Evolutionary conservation across 2,888 invertebrate species (phyloP), one percentile per base, ranked within the genome.

Genomic region (Drepana falcataria): DNA sequence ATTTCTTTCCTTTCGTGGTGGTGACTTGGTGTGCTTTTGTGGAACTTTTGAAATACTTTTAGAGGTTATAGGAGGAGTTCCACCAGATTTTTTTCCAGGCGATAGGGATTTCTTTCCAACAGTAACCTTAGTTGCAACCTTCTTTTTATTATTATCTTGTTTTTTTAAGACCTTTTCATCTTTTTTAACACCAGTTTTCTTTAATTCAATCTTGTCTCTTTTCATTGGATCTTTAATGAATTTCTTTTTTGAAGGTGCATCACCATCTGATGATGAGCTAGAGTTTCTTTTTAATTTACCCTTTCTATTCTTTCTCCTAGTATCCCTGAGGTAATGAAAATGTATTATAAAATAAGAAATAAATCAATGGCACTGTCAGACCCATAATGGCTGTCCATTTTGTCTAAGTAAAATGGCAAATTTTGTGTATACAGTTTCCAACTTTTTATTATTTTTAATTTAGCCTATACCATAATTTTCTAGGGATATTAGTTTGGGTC

Each of bases 201-300:
- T 93, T 48, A 77, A 69, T 57, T 82, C 85, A 76, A 70, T 81
- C 77, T 88, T 90, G 59, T 87, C 90, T 63, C 83, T 77, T 77
- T 91, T 91, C 33, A 77, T 54, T 44, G 73, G 49, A 57, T 89
- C 89, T 84, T 91, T 91, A 35, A 85, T 66, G 61, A 92, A 89
- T 71, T 93, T 93, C 69, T 93, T 93, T 73, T 91, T 91, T 37
- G 87, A 66, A 55, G 87, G 87, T 48, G 91, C 87, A 63, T 93
- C 93, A 55, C 92, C 92, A 61, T 95, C 95, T 2, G 95, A 94
- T 6, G 94, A 94, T 21, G 92, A 92, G 69, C 93, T 93, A 0
- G 93, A 93, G 70, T 93, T 91, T 44, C 94, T 84, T 75, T 92
- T 93, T 48, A 91, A 75, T 71, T 93, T 93, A 52, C 90, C 87